Percentiles rank a stretch among this genome's conserved stretches.
phyloP scores from a whole-genome alignment of 1,140 invertebrate species.

The Drosophila repletoides region DNA sequence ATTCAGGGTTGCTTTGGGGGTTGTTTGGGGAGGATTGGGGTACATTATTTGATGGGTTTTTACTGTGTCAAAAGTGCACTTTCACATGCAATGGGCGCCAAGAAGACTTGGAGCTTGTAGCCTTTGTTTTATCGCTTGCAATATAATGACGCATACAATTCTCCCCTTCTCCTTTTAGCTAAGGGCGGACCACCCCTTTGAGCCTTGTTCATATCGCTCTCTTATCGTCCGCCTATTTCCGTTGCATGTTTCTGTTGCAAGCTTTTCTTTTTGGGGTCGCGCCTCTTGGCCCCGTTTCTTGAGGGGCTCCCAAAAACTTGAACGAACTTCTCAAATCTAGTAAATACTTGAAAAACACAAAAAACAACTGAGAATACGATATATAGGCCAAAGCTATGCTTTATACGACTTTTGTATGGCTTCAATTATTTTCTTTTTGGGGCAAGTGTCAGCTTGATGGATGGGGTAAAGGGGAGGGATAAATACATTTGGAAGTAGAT shows the following conservation, averaged over 20 bases:
- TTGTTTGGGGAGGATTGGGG: background rate
- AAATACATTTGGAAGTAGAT: too few relatives aligned
- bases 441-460: too few relatives aligned
- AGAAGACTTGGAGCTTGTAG: slow-evolving; percentile 6
- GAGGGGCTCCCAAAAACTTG: slow-evolving; percentile 21
- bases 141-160: slow-evolving; percentile 41
- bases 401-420: too few relatives aligned
- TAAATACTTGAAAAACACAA: slow-evolving; percentile 8
- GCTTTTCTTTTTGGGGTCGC: slow-evolving; percentile 52
- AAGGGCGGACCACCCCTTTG: slow-evolving; percentile 8
- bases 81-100: slow-evolving; percentile 36
- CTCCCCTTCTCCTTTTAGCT: background rate
- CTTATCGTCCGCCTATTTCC: slow-evolving; percentile 53
- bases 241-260: slow-evolving; percentile 48
- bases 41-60: background rate
- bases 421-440: slow-evolving; percentile 3
- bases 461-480: too few relatives aligned
- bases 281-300: slow-evolving; percentile 52
- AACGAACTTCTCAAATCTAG: slow-evolving; percentile 23
- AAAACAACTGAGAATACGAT: background rate
- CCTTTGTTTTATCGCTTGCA: slow-evolving; percentile 41
- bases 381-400: slow-evolving; percentile 10
- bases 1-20: background rate
- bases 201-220: slow-evolving; percentile 7
- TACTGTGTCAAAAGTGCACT: slow-evolving; percentile 59